Conservation (phyloP, 1,140 invertebrate species). For the Drosophila setifemur region DNA sequence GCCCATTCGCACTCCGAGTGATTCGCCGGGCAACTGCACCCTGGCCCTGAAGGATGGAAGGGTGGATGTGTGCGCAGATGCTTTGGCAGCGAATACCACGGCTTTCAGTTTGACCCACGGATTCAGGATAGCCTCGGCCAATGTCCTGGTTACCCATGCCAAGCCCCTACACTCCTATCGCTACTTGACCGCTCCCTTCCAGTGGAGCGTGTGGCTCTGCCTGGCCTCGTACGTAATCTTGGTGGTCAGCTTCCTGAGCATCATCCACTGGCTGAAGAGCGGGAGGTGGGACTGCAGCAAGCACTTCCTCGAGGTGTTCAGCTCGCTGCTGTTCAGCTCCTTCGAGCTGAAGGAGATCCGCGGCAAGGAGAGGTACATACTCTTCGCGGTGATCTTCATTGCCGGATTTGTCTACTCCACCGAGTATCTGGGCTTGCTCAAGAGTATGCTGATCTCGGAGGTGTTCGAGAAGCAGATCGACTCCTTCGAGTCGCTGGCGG, state of each 20-base stretch:
- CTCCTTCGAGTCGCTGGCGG: slow-evolving; percentile 44
- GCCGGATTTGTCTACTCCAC: slow-evolving; percentile 60
- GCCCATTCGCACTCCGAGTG: slow-evolving; percentile 20
- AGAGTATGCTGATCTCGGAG: slow-evolving; percentile 65
- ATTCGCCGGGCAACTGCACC: slow-evolving; percentile 45
- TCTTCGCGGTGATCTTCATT: slow-evolving; percentile 50
- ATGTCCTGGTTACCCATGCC: slow-evolving; percentile 50
- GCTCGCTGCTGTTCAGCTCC: slow-evolving; percentile 41
- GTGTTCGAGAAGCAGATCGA: slow-evolving; percentile 55
- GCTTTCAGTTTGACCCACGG: slow-evolving; percentile 29
- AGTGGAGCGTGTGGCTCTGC: slow-evolving; percentile 44
- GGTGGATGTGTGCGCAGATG: slow-evolving; percentile 56
- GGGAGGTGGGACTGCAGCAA: slow-evolving; percentile 50
- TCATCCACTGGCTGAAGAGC: slow-evolving; percentile 39
- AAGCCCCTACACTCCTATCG: slow-evolving; percentile 45
- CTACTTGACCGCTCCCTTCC: slow-evolving; percentile 49
- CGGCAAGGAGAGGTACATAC: slow-evolving; percentile 43
- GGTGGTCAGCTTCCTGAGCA: slow-evolving; percentile 48
- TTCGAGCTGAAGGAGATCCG: slow-evolving; percentile 29
- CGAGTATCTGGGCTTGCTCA: slow-evolving; percentile 49
- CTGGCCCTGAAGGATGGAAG: background rate
- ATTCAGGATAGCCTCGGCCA: slow-evolving; percentile 46
- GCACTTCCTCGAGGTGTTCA: slow-evolving; percentile 55
- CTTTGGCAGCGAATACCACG: slow-evolving; percentile 23
- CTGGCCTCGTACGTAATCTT: slow-evolving; percentile 30